Evolutionary conservation across 2,113 vertebrate species (phyloP), one percentile per base, ranked within the genome.

Genomic region (Oenanthe melanoleuca): DNA sequence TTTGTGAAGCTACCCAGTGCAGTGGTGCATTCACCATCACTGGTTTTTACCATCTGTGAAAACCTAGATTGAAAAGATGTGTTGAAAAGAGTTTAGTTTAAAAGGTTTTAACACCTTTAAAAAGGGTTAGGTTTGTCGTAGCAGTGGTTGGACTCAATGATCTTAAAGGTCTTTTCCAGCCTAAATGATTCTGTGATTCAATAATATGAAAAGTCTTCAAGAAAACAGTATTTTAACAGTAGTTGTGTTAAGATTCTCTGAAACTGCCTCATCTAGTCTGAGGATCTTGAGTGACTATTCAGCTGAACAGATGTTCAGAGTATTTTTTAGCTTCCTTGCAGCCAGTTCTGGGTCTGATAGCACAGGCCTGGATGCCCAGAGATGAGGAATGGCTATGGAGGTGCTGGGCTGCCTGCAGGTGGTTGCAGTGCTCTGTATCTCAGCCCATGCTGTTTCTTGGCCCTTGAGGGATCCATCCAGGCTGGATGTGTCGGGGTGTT

Each of bases 321-420:
- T 17, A 4, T 11, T 25, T 78, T 81, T 75, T 13, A 17, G 5
- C 25, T 66, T 71, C 42, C 40, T 53, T 34, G 21, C 26, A 26
- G 50, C 28, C 55, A 33, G 14, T 37, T 79, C 15, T 20, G 65
- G 45, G 15, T 50, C 18, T 82, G 85, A 6, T 53, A 38, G 9
- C n/a, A 4, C 5, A 26, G 14, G 11, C 42, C 28, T 40, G 59
- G 9, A 13, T 16, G 26, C 4, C 34, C 47, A 23, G 65, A 20
- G 65, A 1, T 64, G 19, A 61, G 78, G n/a, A 24, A 31, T 0
- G 17, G 78, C 1, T 23, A 0, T 23, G 56, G 47, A 57, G 42
- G 45, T 17, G 17, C 55, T 59, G 89, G 63, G n/a, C 55, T 61
- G 61, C 52, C 65, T 92, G 75, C 87, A 89, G 66, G 38, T 28